Evolutionary conservation across 1,140 invertebrate species (phyloP), one percentile per base, ranked within the genome.

Genomic region (Palaemon carinicauda): DNA sequence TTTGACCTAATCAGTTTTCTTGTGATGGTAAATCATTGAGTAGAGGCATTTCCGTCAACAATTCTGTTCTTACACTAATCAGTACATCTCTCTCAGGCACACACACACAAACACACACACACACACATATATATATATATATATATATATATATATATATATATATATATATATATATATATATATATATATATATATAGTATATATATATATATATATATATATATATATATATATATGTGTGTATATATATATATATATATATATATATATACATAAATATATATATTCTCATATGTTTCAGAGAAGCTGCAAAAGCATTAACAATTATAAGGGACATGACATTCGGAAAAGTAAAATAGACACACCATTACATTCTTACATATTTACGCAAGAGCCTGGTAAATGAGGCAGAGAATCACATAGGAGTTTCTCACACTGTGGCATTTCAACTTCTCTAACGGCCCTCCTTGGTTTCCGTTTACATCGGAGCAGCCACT

Each of bases 181-280:
- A 60, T 60, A 60, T 60, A 60, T 60, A 60, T 60, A 60, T 60
- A 12, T 60, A 60, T 60, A 60, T 60, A 60, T 60, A 60, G 17
- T 60, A 60, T 60, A 60, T 60, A 60, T 60, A 60, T 60, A 60
- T 60, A 60, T 60, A 60, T 60, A 60, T 60, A 60, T 60, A 60
- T 60, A 60, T 60, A 60, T 60, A 60, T 60, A 60, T 60, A 21
- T 60, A 60, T 60, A 60, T 60, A 60, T 60, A 60, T 21, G 17
- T 24, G 17, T 60, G 17, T 60, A 60, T 60, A 60, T 60, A 60
- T 60, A 60, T 60, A 60, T 60, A 60, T 60, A 60, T 24, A 60
- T 60, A 60, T 60, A 60, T 60, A 60, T 60, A 60, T 60, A 3
- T 4, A 60, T 14, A 4, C 14, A 60, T 60, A 60, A n/a, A 60